Evolutionary conservation across 2,113 vertebrate species (phyloP), one percentile per base, ranked within the genome.

Genomic region (Hippopotamus amphibius): DNA sequence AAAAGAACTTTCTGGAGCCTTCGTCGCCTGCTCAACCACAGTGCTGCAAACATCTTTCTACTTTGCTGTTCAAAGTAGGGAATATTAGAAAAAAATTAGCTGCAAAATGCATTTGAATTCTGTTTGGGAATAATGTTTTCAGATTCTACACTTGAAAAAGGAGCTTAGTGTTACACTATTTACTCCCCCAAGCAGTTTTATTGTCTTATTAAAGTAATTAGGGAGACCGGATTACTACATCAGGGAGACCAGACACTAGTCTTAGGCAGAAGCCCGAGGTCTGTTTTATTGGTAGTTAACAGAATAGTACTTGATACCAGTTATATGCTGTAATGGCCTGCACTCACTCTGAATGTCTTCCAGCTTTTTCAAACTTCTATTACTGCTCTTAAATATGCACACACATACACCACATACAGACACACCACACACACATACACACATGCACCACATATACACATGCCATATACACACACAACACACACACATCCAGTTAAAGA

Each of bases 191-290:
- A 41, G 30, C 94, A 86, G 80, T 93, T 76, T 69, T 72, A 77
- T 81, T 90, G 66, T 96, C 43, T 97, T 69, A 81, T 74, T 81
- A 86, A 95, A 91, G 37, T 81, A 86, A 82, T 93, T 82, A 84
- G 37, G 69, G 21, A 37, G 37, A 37, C 37, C 37, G 37, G 37
- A 37, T 37, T 85, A 37, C 26, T 88, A n/a, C 43, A 55, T 80
- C 41, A 69, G 19, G 24, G 48, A 95, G 66, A 77, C 59, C 80
- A 82, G 91, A 86, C 72, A 81, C 46, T 94, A 85, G 48, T 61
- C 71, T 90, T 89, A 97, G 55, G 82, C 50, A 85, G 92, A 94
- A 90, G 21, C 61, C 66, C 65, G 30, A 90, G 77, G 24, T 72
- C 59, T 63, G 21, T 63, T 65, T 65, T 80, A 65, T 82, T 95